A percentile compares a stretch with the other conserved stretches of the same genome.
These are phyloP conservation scores for Aphis gossypii DNA, from an alignment of 1,140 invertebrate genomes.

Conservation along the genomic window DNA sequence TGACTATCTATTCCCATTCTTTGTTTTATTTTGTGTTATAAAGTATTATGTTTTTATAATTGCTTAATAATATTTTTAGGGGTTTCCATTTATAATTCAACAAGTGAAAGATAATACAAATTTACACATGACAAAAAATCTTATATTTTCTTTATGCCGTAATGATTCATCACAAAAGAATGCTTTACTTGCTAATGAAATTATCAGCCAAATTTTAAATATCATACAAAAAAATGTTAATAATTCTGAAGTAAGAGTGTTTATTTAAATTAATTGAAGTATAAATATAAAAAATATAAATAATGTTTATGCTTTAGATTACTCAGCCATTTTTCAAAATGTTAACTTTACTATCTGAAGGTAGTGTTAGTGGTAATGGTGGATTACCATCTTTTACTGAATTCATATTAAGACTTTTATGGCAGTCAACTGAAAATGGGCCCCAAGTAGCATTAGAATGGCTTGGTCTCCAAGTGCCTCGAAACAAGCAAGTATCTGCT, in stretches of 20 bases:
- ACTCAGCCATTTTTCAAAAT: slow-evolving; percentile 92
- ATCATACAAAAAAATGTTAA: slow-evolving; percentile 84
- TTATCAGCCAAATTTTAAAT: slow-evolving; percentile 87
- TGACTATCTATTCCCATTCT: background rate
- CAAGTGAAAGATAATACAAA: slow-evolving; percentile 94
- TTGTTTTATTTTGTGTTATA: background rate
- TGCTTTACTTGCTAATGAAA: slow-evolving; percentile 82
- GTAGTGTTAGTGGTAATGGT: slow-evolving; percentile 63
- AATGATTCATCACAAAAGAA: slow-evolving; percentile 70
- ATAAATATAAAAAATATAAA: background rate
- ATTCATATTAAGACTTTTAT: slow-evolving; percentile 83
- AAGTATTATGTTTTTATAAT: background rate
- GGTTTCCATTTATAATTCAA: slow-evolving; percentile 91
- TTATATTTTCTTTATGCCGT: slow-evolving; percentile 89
- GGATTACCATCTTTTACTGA: slow-evolving; percentile 89
- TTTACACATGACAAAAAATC: slow-evolving; percentile 86
- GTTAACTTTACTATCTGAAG: slow-evolving; percentile 80
- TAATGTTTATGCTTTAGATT: slow-evolving; percentile 64
- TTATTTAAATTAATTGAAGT: slow-evolving; percentile 10
- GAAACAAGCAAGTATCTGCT: slow-evolving; percentile 86
- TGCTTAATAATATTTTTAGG: slow-evolving; percentile 67
- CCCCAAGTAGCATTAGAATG: slow-evolving; percentile 91
- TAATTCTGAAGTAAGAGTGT: slow-evolving; percentile 70
- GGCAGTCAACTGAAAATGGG: slow-evolving; percentile 89
- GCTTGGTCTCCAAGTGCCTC: slow-evolving; percentile 83